Evolutionary conservation across 2,888 invertebrate species (phyloP).

Genomic region (Acleris holmiana): DNA sequence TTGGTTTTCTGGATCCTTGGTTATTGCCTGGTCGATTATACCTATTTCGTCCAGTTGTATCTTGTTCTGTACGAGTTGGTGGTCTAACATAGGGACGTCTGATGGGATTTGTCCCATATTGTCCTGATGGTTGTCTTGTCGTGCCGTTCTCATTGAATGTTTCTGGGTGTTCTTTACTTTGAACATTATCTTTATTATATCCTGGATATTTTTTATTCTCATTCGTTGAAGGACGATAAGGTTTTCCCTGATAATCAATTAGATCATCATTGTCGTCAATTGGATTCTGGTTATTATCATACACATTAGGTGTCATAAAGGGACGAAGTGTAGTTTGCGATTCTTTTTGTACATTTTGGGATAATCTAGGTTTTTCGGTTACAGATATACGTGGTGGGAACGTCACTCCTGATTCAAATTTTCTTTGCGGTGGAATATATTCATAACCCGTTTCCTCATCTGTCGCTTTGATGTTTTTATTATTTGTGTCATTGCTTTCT

Average conservation of each 20-base stretch:
- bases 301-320: slow-evolving; percentile 48
- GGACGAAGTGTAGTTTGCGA: slow-evolving; percentile 40
- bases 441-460: slow-evolving; percentile 45
- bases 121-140: background rate
- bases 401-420: slow-evolving; percentile 39
- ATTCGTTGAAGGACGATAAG: slow-evolving; percentile 5
- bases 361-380: slow-evolving; percentile 8
- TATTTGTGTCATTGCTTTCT: background rate
- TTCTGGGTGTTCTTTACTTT: background rate
- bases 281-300: slow-evolving; percentile 35
- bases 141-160: background rate
- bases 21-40: slow-evolving; percentile 5
- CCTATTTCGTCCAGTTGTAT: background rate
- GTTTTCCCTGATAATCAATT: slow-evolving; percentile 7
- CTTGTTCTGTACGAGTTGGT: slow-evolving; percentile 10
- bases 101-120: background rate
- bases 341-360: slow-evolving; percentile 20
- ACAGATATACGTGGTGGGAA: slow-evolving; percentile 37
- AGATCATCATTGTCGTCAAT: slow-evolving; percentile 38
- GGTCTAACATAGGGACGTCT: slow-evolving; percentile 12
- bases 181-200: background rate
- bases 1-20: slow-evolving; percentile 11
- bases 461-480: slow-evolving; percentile 11
- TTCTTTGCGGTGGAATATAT: slow-evolving; percentile 46
- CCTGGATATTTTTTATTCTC: slow-evolving; percentile 1